A percentile compares a stretch with the other conserved stretches of the same genome.
phyloP scores from a whole-genome alignment of 2,888 invertebrate species.

The Drosophila birchii region DNA sequence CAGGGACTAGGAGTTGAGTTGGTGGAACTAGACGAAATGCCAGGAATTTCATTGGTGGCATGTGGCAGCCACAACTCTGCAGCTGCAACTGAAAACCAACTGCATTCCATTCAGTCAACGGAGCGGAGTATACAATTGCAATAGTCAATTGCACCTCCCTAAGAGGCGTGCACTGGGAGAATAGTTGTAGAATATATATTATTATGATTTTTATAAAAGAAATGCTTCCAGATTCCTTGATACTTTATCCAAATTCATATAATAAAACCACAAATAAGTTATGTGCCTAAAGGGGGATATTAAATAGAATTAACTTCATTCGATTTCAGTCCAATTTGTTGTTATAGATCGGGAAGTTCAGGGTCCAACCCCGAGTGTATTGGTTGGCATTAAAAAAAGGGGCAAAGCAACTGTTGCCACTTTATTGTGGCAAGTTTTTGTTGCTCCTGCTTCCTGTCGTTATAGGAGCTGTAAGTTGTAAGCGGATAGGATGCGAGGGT shows the following conservation, averaged over 20 bases:
- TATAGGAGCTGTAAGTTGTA: conserved; percentile 28
- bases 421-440: conserved; percentile 32
- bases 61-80: conserved; percentile 51
- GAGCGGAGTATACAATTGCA: conserved; percentile 53
- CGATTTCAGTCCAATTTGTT: neutral
- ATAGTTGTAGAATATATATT: neutral
- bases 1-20: neutral
- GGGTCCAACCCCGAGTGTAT: neutral
- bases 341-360: neutral
- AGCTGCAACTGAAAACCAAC: conserved; percentile 41
- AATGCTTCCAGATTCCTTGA: too few species aligned
- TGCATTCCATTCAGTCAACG: conserved; percentile 47
- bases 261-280: neutral
- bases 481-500: conserved; percentile 35
- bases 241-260: neutral
- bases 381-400: conserved; percentile 11
- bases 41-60: conserved; percentile 68
- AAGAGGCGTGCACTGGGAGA: conserved; percentile 43
- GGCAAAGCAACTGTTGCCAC: conserved; percentile 14
- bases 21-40: conserved; percentile 44
- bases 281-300: neutral
- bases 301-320: conserved; percentile 5
- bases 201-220: too few species aligned
- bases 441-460: conserved; percentile 40
- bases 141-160: conserved; percentile 64